Base-by-base conservation (phyloP, 2,113 vertebrate species). In the Pseudorhombus dupliciocellatus region DNA sequence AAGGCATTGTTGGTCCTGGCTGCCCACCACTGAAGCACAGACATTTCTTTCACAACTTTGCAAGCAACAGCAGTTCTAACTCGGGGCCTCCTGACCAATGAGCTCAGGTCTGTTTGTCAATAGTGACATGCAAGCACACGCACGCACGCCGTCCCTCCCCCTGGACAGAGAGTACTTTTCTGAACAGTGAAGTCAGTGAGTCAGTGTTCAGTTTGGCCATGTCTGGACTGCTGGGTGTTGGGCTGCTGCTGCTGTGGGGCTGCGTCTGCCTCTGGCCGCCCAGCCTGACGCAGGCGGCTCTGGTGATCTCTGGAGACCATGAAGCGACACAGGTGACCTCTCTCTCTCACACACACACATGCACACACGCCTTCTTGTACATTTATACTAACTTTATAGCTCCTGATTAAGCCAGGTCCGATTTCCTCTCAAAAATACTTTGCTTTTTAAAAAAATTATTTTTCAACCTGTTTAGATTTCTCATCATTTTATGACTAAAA, bases 151-250 rank as follows among this genome's bases (percentile, higher is more conserved):
- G 79, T 64, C 74, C 81, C 84, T 83, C 73, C 86, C 68, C 6
- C 61, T 59, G 62, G 50, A n/a, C 70, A 70, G 56, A 66, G 48
- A 53, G 22, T 24, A 50, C 44, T 80, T 70, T 66, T 31, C 51
- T 64, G 53, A 28, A 73, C n/a, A 31, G 14, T 83, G 72, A 89
- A 87, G 68, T 62, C 58, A 83, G 3, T 11, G 20, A 2, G 71
- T 5, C 53, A 80, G 81, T 83, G 62, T 84, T 88, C 37, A 80
- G 77, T 85, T 87, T 70, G 63, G 76, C 91, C 86, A 94, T 94
- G 92, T 88, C 88, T 87, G 84, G 78, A 73, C 60, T 77, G 20
- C 53, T 71, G 79, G 62, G 80, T 70, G 66, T 85, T 76, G 22
- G 56, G 20, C 64, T 89, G 58, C 69, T 89, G 84, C 84, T 92